Base-by-base conservation (phyloP, 2,888 invertebrate species). In the Nemoura dubitans region DNA sequence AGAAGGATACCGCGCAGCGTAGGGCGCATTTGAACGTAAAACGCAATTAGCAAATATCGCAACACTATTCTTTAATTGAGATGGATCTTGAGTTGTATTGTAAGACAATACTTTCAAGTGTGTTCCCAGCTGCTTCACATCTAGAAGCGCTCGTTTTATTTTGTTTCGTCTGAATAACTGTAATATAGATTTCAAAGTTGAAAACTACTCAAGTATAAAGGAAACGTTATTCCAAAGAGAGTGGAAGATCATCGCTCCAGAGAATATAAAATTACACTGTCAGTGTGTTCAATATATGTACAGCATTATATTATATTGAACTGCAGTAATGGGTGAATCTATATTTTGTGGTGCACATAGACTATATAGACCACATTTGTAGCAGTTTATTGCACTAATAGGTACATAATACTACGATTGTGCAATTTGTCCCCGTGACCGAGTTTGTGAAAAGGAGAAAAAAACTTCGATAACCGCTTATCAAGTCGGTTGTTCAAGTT, bases 1-100 rank as follows among this genome's bases (percentile, higher is more conserved):
- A 27, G 80, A 80, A 80, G 26, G 36, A 36, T 36, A 10, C n/a
- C n/a, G n/a, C n/a, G 36, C 10, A 3, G 2, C 21, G 59, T 59
- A 59, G 59, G 16, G 59, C 59, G 21, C 59, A 59, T 59, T 59
- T 21, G 21, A 59, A 59, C 59, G 59, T 59, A 14, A 59, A 59
- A 59, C 21, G 14, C 21, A 59, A 59, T 59, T 59, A 59, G 59
- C 59, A 59, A 59, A 59, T 59, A 59, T 59, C 59, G 59, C 21
- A 59, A 59, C 59, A 59, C 59, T 59, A 59, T 59, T 59, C 59
- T 59, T 59, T 59, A 59, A 59, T 59, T 59, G 59, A 59, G 59
- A 59, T 7, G 21, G 59, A 59, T 59, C 59, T 59, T 59, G 59
- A 59, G 21, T 21, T 59, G 59, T 59, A 21, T 21, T 59, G 59